A percentile compares a stretch with the other conserved stretches of the same genome.
Evolutionary conservation across 2,113 vertebrate species (phyloP).

Genomic region (Brevimyrus niger): DNA sequence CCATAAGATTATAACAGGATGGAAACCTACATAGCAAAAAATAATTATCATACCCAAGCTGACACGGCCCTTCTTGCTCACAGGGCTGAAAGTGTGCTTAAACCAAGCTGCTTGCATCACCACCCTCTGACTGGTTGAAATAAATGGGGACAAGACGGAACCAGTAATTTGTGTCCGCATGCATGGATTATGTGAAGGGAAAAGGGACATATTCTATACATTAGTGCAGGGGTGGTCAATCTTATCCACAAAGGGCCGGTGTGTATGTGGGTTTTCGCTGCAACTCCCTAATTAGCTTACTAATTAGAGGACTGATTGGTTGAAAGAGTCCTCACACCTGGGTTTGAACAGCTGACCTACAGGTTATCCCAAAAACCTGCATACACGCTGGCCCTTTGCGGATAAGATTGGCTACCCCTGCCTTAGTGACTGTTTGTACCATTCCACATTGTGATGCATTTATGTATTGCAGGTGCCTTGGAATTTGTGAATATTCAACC

Average conservation of each 20-base stretch:
- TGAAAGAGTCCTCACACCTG: too few relatives aligned
- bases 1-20: neutral
- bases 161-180: neutral
- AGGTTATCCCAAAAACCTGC: too few relatives aligned
- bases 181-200: neutral
- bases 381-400: too few relatives aligned
- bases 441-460: neutral
- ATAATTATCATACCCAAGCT: neutral
- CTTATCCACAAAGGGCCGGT: too few relatives aligned
- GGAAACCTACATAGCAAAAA: neutral
- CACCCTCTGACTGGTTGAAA: neutral
- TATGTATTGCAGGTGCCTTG: neutral
- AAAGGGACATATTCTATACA: neutral
- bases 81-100: neutral
- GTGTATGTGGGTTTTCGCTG: too few relatives aligned
- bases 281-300: too few relatives aligned
- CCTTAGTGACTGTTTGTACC: neutral
- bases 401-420: too few relatives aligned
- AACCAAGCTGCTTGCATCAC: neutral
- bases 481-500: neutral
- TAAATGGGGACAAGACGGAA: neutral
- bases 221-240: too few relatives aligned
- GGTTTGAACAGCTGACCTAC: too few relatives aligned
- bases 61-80: neutral
- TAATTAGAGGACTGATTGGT: too few relatives aligned